Evolutionary conservation across 2,888 invertebrate species (phyloP).

Genomic region (Drepana falcataria): DNA sequence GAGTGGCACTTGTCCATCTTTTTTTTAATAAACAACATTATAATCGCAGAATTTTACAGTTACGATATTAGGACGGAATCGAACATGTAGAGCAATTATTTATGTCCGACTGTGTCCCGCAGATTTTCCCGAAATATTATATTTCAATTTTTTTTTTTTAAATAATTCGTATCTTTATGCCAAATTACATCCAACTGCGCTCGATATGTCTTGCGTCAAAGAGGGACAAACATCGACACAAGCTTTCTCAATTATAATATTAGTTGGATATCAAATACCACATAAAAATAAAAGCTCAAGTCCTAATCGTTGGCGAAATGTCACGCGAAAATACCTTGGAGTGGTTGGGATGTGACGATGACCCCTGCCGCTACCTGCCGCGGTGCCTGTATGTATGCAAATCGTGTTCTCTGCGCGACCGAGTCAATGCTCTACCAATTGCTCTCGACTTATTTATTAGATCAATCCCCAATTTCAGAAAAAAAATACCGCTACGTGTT

Average conservation of each 20-base stretch:
- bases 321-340: slow-evolving; percentile 58
- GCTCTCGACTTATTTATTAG: slow-evolving; percentile 63
- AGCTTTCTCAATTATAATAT: no score
- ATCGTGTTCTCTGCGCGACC: slow-evolving; percentile 53
- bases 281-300: slow-evolving; percentile 38
- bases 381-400: slow-evolving; percentile 70
- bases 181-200: no score
- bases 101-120: slow-evolving; percentile 12
- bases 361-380: slow-evolving; percentile 69
- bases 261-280: slow-evolving; percentile 16
- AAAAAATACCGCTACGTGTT: slow-evolving; percentile 14
- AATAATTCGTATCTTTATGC: no score
- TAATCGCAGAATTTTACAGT: neutral
- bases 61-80: neutral
- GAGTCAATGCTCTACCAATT: slow-evolving; percentile 61
- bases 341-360: slow-evolving; percentile 67
- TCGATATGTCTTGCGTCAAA: no score
- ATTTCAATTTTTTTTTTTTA: no score
- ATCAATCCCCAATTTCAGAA: slow-evolving; percentile 32
- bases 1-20: no score
- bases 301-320: slow-evolving; percentile 62
- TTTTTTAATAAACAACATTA: no score
- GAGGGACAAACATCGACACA: no score
- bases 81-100: slow-evolving; percentile 25
- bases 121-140: no score